Conservation (phyloP, 1,140 invertebrate species). For the Melanaphis sacchari region DNA sequence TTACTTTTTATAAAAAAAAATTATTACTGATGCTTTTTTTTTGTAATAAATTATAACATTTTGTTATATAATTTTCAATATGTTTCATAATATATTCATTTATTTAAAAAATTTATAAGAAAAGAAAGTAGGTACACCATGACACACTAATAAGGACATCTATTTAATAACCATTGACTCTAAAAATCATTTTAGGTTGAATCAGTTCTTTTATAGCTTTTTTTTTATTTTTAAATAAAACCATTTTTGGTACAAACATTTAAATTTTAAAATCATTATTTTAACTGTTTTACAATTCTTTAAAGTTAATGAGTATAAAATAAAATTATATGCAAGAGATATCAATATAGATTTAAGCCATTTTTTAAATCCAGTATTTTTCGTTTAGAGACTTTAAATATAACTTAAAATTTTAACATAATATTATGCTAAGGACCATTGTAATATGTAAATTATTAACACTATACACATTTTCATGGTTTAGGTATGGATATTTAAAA, state of each 20-base stretch:
- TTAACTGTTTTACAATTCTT: neutral
- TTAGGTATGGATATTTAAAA: too few relatives aligned
- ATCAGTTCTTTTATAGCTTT: neutral
- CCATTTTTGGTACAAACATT: neutral
- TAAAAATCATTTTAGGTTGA: conserved; percentile 3
- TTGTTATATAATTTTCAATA: neutral
- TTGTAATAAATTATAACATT: neutral
- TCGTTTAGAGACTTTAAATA: too few relatives aligned
- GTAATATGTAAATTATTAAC: too few relatives aligned
- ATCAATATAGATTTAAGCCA: too few relatives aligned
- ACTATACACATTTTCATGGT: too few relatives aligned
- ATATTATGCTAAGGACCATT: too few relatives aligned
- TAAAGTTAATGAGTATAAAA: neutral
- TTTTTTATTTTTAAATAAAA: neutral
- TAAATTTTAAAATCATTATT: neutral
- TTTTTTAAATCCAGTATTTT: too few relatives aligned
- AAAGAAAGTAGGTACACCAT: neutral
- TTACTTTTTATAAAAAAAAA: neutral
- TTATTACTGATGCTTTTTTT: neutral
- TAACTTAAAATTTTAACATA: too few relatives aligned
- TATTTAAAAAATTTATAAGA: neutral
- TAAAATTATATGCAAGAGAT: neutral
- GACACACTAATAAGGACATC: neutral
- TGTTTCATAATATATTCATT: neutral
- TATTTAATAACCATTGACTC: neutral